Evolutionary conservation across 2,797 vertebrate species (phyloP).

Genomic region (Pangasius larnaudii): DNA sequence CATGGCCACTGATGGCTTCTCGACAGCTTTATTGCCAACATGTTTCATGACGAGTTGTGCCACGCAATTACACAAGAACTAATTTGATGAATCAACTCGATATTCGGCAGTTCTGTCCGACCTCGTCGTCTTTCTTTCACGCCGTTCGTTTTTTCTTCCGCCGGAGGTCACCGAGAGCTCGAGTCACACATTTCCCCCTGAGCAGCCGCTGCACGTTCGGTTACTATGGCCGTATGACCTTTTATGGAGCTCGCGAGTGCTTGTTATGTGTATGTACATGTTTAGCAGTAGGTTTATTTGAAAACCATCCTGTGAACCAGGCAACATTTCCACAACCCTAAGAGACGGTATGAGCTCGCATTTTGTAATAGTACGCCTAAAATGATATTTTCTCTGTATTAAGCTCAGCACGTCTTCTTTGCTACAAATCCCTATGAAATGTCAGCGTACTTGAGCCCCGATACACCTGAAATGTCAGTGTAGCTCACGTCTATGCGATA

Average conservation of each 20-base stretch:
- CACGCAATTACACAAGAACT: conserved; percentile 88
- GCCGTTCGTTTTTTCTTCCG: conserved; percentile 81
- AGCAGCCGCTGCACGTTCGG: conserved; percentile 73
- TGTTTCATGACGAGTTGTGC: conserved; percentile 89
- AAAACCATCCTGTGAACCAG: background rate
- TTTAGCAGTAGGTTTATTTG: background rate
- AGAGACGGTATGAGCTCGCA: background rate
- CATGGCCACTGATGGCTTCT: conserved; percentile 84
- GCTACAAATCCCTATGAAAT: conserved; percentile 9
- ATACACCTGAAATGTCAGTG: conserved; percentile 11
- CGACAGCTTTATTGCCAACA: conserved; percentile 90
- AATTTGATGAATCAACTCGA: conserved; percentile 97
- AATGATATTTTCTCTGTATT: background rate
- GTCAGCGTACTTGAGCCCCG: background rate
- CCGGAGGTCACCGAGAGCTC: conserved; percentile 81
- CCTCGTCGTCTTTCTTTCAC: conserved; percentile 78
- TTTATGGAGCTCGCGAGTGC: background rate
- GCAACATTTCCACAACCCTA: background rate
- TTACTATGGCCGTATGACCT: conserved; percentile 59
- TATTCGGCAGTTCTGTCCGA: conserved; percentile 83
- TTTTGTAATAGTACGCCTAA: background rate
- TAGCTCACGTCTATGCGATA: conserved; percentile 1
- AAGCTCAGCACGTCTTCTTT: background rate
- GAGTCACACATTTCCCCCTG: conserved; percentile 78
- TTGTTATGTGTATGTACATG: background rate